phyloP scores from a whole-genome alignment of 2,113 vertebrate species.

The Mesitornis unicolor region DNA sequence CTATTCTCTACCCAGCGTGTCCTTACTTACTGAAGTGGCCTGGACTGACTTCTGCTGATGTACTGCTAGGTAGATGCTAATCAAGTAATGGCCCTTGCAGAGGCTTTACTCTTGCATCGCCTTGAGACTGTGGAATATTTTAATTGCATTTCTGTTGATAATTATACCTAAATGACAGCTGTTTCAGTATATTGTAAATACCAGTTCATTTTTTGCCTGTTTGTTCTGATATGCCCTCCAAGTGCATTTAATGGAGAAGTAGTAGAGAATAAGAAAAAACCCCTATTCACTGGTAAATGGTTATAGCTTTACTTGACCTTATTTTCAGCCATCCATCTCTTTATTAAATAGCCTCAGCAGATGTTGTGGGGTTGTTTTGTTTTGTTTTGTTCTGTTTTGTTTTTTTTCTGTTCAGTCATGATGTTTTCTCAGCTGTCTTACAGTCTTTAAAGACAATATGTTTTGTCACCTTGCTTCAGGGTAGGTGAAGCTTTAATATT shows the following conservation, averaged over 20 bases:
- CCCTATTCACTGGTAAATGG: not conserved
- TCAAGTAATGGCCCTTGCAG: accelerated
- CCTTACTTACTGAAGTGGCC: not conserved
- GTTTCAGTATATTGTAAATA: not conserved
- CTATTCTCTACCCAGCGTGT: not conserved
- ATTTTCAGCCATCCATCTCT: not conserved
- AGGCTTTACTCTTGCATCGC: not conserved
- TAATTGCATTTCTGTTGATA: not conserved
- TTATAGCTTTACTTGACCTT: not conserved
- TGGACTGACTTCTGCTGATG: not conserved
- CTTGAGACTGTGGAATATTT: not conserved
- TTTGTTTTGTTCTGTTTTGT: not conserved
- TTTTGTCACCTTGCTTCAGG: not conserved
- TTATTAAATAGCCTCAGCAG: not conserved
- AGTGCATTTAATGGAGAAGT: not conserved
- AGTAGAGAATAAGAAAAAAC: not conserved
- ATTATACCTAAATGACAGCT: not conserved
- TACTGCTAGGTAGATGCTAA: not conserved
- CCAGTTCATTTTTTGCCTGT: not conserved
- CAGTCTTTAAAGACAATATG: not conserved
- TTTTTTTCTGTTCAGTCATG: not conserved
- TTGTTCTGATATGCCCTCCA: not conserved
- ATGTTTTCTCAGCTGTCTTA: not conserved
- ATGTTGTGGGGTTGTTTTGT: not conserved
- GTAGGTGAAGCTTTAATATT: not conserved